These are phyloP conservation scores for Arnoldichthys spilopterus DNA, from an alignment of 2,797 vertebrate species.

Conservation along the genomic window DNA sequence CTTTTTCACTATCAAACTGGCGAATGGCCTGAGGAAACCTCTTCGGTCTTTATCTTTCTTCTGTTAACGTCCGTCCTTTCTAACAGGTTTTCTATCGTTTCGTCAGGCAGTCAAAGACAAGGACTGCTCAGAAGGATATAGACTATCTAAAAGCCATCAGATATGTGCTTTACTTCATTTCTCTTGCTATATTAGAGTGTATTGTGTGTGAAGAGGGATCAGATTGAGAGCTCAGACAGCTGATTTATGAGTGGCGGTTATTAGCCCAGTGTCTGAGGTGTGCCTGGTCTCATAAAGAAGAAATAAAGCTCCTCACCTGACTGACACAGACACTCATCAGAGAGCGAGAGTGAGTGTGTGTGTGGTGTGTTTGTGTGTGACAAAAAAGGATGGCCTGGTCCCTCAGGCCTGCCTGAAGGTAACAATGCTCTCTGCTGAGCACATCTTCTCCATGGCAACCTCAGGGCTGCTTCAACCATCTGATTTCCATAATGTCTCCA, in stretches of 20 bases:
- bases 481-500: slow-evolving; percentile 76
- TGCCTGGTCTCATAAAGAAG: slow-evolving; percentile 49
- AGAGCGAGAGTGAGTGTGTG: background rate
- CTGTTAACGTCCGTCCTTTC: background rate
- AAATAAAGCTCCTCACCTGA: slow-evolving; percentile 39
- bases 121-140: background rate
- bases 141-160: slow-evolving; percentile 11
- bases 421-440: slow-evolving; percentile 69
- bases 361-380: slow-evolving; percentile 6
- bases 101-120: slow-evolving; percentile 8
- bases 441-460: slow-evolving; percentile 83
- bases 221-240: slow-evolving; percentile 34
- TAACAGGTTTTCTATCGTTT: background rate
- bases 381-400: slow-evolving; percentile 67
- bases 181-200: slow-evolving; percentile 21
- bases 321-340: slow-evolving; percentile 50
- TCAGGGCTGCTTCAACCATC: slow-evolving; percentile 74
- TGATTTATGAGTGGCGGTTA: slow-evolving; percentile 48
- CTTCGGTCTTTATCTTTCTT: background rate
- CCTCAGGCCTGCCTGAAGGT: slow-evolving; percentile 65
- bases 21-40: background rate
- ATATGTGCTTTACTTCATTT: slow-evolving; percentile 1
- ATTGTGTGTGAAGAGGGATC: slow-evolving; percentile 20
- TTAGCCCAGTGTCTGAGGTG: slow-evolving; percentile 42
- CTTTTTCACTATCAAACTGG: background rate